These are phyloP conservation scores for Carettochelys insculpta DNA, from an alignment of 2,113 vertebrate genomes.

Conservation along the genomic window DNA sequence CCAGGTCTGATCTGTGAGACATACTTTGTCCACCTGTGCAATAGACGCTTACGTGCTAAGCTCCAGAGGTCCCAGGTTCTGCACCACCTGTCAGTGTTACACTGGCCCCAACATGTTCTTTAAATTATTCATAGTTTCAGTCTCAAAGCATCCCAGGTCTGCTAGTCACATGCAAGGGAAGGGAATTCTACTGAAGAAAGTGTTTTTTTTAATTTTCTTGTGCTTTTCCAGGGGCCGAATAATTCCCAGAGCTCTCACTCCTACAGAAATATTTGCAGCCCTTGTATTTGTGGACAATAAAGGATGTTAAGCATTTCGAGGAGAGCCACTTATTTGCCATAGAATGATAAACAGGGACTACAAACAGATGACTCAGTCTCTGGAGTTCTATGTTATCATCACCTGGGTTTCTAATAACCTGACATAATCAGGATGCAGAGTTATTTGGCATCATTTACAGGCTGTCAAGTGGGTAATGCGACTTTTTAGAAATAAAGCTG, in stretches of 20 bases:
- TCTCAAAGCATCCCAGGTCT: not conserved
- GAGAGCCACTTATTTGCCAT: conserved; percentile 11
- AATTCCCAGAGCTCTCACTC: not conserved
- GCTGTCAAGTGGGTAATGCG: not conserved
- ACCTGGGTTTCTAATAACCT: conserved; percentile 26
- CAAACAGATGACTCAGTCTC: conserved; percentile 25
- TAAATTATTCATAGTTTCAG: not conserved
- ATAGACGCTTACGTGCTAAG: too few species aligned
- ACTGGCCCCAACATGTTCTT: not conserved
- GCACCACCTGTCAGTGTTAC: too few species aligned
- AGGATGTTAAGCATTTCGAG: not conserved
- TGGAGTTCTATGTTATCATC: conserved; percentile 12
- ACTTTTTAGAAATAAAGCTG: not conserved
- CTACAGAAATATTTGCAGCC: not conserved
- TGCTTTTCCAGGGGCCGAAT: not conserved
- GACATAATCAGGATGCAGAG: conserved; percentile 15
- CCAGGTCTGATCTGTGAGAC: too few species aligned
- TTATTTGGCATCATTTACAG: conserved; percentile 26
- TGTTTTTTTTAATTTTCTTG: not conserved
- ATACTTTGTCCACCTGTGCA: too few species aligned
- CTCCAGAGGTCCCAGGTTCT: too few species aligned
- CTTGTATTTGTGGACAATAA: not conserved
- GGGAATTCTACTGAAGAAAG: not conserved
- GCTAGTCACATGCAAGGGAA: not conserved
- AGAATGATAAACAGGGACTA: conserved; percentile 22